Evolutionary conservation across 2,888 invertebrate species (phyloP), one percentile per base, ranked within the genome.

Genomic region (Augochlorella aurata): DNA sequence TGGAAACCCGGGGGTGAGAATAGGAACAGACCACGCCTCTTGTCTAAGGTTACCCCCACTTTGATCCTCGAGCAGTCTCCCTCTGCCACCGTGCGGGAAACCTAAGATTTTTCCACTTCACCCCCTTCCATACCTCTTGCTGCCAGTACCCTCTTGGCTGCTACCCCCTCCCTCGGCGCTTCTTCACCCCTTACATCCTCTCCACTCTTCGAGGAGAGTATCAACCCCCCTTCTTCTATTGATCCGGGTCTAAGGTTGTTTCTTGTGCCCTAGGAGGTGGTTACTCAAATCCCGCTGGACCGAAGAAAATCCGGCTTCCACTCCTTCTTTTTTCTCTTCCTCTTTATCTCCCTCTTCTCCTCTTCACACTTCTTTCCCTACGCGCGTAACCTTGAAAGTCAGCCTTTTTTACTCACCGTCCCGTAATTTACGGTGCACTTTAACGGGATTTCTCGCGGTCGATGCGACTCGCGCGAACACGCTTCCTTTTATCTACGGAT

Each of bases 11-110:
- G 85, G 88, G 88, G 88, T 89, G 90, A 88, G 91, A 88, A 88
- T 89, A 86, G 88, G 85, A 85, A 84, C 88, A 89, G 90, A 90
- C 93, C 93, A 93, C 93, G 93, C 93, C 93, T 93, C 93, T 92
- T 92, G 92, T 93, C 93, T 93, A 93, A 93, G 93, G 93, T 92
- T 90, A 90, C 90, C 91, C 92, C 91, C 91, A 89, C 93, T 87
- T 79, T 75, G 83, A 80, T 79, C 83, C 88, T 82, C 86, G 88
- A 79, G 71, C 83, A 61, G 70, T 83, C 81, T 83, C 86, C 82
- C 86, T 82, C 84, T 88, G 87, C 83, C 82, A 84, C 86, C 86
- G 88, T 85, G 81, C 82, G 87, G 89, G 85, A 83, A 84, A 90
- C 89, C 91, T 92, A 92, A 92, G 92, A 92, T 92, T 92, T 92